Evolutionary conservation across 2,113 vertebrate genomes (phyloP).

Genomic region (Platysteira castanea): DNA sequence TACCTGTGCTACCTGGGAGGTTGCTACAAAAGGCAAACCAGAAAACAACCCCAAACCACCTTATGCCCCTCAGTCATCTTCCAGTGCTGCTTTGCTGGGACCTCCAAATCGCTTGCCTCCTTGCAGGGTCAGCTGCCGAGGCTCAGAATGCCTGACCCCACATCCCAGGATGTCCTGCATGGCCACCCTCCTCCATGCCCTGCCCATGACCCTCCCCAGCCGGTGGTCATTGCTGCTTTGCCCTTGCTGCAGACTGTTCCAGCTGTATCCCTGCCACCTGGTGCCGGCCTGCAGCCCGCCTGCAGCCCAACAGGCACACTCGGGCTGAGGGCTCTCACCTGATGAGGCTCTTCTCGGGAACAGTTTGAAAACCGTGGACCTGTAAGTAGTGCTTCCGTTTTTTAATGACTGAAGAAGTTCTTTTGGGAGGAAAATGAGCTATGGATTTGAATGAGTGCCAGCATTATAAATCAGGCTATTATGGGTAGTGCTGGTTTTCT

Average conservation of each 20-base stretch:
- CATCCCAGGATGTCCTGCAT: rapidly evolving
- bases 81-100: background rate
- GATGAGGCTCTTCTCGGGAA: rapidly evolving
- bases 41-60: background rate
- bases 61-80: background rate
- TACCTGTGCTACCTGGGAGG: background rate
- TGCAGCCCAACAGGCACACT: background rate
- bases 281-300: background rate
- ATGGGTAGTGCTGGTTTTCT: background rate
- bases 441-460: background rate
- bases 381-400: background rate
- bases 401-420: background rate
- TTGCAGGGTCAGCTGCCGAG: background rate
- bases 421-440: background rate
- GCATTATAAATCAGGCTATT: background rate
- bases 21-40: background rate
- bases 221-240: background rate
- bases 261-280: background rate
- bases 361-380: background rate
- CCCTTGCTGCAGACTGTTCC: background rate
- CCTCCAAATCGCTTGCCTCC: background rate
- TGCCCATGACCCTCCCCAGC: background rate
- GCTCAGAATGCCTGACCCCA: rapidly evolving
- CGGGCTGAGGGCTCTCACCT: background rate
- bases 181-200: background rate